These are phyloP conservation scores for Euwallacea similis DNA, from an alignment of 1,140 invertebrate genomes.

Conservation along the genomic window DNA sequence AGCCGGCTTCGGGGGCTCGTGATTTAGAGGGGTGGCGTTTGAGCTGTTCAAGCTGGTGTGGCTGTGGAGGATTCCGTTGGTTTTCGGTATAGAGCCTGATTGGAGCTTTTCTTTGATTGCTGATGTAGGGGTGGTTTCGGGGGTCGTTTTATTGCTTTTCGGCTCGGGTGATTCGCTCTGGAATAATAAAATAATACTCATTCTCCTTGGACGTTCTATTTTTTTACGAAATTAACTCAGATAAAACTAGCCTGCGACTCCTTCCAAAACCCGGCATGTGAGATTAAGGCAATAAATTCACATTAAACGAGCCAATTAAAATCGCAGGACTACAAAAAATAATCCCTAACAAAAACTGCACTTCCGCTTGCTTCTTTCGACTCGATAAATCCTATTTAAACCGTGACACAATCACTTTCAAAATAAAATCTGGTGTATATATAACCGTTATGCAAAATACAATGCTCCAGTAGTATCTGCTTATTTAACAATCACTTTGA, in stretches of 20 bases:
- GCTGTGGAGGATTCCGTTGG: slow-evolving; percentile 43
- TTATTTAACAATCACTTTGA: slow-evolving; percentile 2
- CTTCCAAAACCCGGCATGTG: too few species aligned
- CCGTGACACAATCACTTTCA: too few species aligned
- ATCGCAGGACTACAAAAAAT: too few species aligned
- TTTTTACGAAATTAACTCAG: too few species aligned
- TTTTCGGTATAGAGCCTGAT: slow-evolving; percentile 34
- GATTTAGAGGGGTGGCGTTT: slow-evolving; percentile 30
- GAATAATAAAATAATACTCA: slow-evolving; percentile 8
- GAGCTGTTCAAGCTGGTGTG: slow-evolving; percentile 7
- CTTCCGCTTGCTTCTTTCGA: too few species aligned
- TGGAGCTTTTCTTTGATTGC: slow-evolving; percentile 9
- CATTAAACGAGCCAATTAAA: too few species aligned
- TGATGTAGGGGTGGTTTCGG: slow-evolving; percentile 27
- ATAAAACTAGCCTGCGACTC: too few species aligned
- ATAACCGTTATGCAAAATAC: not conserved
- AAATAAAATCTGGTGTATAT: too few species aligned
- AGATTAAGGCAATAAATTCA: too few species aligned
- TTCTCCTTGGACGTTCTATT: too few species aligned
- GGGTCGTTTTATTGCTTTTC: slow-evolving; percentile 20
- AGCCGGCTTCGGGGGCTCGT: slow-evolving; percentile 50
- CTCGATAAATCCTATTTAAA: too few species aligned
- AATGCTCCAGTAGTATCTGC: not conserved
- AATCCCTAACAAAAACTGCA: too few species aligned
- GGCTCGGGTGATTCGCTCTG: slow-evolving; percentile 36